Percentiles rank a stretch among this genome's conserved stretches.
Conservation (phyloP, 2,797 vertebrate genomes). For the Phrynocephalus forsythii region DNA sequence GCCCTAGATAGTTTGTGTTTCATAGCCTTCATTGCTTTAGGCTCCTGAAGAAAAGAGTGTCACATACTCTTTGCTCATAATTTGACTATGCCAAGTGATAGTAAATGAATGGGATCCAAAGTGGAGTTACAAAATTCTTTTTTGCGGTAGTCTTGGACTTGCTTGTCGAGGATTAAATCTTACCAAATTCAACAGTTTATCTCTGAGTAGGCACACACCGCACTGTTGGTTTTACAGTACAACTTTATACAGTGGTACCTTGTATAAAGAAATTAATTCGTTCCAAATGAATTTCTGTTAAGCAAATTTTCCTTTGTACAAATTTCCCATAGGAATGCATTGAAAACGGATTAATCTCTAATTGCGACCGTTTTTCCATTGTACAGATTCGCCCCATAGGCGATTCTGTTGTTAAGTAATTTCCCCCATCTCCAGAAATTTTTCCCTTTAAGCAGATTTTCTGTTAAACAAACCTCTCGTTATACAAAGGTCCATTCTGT, state of each 20-base stretch:
- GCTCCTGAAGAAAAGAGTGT: neutral
- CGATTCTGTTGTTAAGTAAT: too few relatives aligned
- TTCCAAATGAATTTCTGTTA: too few relatives aligned
- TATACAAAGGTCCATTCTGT: too few relatives aligned
- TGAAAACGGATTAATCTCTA: too few relatives aligned
- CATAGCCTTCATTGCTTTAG: neutral
- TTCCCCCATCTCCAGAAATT: too few relatives aligned
- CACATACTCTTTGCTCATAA: neutral
- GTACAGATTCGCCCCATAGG: too few relatives aligned
- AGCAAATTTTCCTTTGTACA: too few relatives aligned
- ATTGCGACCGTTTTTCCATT: too few relatives aligned
- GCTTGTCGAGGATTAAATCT: neutral
- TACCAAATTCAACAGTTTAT: neutral
- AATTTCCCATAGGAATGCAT: too few relatives aligned
- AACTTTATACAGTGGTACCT: neutral
- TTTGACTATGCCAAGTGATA: neutral
- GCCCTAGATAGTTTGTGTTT: neutral
- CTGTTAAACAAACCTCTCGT: too few relatives aligned
- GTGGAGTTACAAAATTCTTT: neutral
- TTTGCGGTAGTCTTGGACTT: neutral
- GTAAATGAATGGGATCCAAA: neutral
- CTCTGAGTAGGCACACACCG: neutral
- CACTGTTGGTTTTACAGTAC: neutral
- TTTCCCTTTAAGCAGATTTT: too few relatives aligned
- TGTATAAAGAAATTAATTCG: too few relatives aligned